These are phyloP conservation scores for Dryococelus australis DNA, from an alignment of 2,888 invertebrate genomes.

Conservation along the genomic window DNA sequence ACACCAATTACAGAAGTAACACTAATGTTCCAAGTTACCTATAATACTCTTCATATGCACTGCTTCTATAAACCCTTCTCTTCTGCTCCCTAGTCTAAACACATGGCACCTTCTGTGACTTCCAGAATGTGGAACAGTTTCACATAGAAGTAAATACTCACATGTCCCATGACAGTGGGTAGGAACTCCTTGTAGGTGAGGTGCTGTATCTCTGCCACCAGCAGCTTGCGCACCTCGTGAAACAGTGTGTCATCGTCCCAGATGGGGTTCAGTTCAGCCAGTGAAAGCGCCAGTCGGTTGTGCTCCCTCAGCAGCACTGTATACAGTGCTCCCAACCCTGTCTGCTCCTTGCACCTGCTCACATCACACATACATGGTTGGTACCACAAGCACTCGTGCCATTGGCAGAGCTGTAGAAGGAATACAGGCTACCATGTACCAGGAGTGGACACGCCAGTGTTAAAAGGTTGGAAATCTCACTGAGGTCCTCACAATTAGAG, in stretches of 20 bases:
- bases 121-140: background rate
- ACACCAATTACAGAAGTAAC: no score
- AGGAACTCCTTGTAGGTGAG: constrained; percentile 85
- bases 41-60: no score
- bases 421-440: no score
- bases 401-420: no score
- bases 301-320: constrained; percentile 77
- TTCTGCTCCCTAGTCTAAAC: no score
- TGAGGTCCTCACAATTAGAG: no score
- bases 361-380: background rate
- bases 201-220: constrained; percentile 83
- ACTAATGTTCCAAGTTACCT: no score
- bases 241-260: constrained; percentile 83
- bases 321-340: constrained; percentile 76
- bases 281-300: constrained; percentile 76
- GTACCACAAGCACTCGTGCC: background rate
- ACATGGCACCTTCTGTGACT: no score
- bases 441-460: no score
- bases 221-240: constrained; percentile 75
- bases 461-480: no score
- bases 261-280: constrained; percentile 75
- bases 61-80: no score
- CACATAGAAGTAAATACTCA: constrained; percentile 54
- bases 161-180: constrained; percentile 78
- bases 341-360: constrained; percentile 66